Conservation (phyloP, 2,113 vertebrate species). For the Nothocercus nigrocapillus region DNA sequence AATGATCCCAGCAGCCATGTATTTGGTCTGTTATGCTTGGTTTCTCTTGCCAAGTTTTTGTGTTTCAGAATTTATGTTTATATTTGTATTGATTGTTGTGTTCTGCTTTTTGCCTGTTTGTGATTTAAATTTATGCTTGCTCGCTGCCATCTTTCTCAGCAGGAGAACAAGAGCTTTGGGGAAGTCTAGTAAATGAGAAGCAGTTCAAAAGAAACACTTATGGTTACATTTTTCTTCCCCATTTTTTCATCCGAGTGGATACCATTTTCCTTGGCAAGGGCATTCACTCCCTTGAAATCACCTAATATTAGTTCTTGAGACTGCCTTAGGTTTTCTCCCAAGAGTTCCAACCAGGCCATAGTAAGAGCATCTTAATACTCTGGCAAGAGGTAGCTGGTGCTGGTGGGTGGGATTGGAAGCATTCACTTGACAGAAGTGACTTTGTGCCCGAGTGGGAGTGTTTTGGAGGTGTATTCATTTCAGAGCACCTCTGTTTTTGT, state of each 20-base stretch:
- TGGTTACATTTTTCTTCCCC: background rate
- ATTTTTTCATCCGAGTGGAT: background rate
- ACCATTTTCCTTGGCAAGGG: background rate
- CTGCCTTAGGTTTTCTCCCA: background rate
- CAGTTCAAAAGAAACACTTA: background rate
- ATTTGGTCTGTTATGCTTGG: background rate
- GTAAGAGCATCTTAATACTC: background rate
- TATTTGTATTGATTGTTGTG: background rate
- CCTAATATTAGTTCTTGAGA: rapidly evolving
- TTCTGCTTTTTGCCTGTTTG: background rate
- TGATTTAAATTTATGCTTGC: background rate
- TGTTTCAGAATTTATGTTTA: background rate
- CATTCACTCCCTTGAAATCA: background rate
- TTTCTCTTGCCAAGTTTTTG: background rate
- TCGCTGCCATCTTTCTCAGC: background rate
- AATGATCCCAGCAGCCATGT: background rate
- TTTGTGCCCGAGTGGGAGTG: background rate
- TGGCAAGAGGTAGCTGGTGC: background rate
- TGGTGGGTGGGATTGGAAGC: background rate
- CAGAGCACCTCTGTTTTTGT: background rate
- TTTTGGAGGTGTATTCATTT: background rate
- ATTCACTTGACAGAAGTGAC: slow-evolving; percentile 6
- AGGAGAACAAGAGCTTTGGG: background rate
- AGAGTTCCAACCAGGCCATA: background rate
- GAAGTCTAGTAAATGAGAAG: background rate